Evolutionary conservation across 2,113 vertebrate genomes (phyloP).

Genomic region (Apodemus sylvaticus): DNA sequence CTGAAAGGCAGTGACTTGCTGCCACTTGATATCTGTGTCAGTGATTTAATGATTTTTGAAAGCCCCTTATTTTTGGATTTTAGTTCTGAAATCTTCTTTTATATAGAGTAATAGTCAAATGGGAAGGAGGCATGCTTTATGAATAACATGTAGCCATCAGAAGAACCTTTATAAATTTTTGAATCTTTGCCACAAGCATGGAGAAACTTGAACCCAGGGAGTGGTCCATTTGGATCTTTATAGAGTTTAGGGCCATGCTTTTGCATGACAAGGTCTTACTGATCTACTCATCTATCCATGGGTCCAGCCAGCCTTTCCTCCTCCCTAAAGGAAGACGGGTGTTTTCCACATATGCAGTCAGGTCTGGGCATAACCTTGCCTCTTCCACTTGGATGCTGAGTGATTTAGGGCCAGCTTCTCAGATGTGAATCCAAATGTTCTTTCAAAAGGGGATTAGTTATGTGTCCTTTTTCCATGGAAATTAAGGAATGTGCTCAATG

Average conservation of each 20-base stretch:
- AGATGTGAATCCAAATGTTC: background rate
- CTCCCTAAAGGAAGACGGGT: background rate
- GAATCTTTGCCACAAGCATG: background rate
- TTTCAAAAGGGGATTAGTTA: background rate
- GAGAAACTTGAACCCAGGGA: background rate
- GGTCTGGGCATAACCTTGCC: background rate
- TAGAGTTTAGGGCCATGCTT: background rate
- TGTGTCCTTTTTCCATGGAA: background rate
- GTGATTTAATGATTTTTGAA: conserved; percentile 10
- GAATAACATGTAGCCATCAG: background rate
- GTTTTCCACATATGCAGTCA: background rate
- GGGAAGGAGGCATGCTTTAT: background rate
- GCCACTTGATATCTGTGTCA: background rate
- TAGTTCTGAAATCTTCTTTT: background rate
- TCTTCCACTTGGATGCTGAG: background rate
- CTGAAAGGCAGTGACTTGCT: background rate
- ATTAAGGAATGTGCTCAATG: background rate
- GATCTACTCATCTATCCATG: background rate
- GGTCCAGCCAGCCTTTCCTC: background rate
- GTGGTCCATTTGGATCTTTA: background rate
- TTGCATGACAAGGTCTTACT: background rate
- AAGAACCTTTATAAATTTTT: background rate
- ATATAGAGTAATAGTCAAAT: background rate
- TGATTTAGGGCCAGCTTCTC: background rate
- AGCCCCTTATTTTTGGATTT: background rate